Conservation (phyloP, 2,888 invertebrate genomes). For the Stenotaenia linearis region DNA sequence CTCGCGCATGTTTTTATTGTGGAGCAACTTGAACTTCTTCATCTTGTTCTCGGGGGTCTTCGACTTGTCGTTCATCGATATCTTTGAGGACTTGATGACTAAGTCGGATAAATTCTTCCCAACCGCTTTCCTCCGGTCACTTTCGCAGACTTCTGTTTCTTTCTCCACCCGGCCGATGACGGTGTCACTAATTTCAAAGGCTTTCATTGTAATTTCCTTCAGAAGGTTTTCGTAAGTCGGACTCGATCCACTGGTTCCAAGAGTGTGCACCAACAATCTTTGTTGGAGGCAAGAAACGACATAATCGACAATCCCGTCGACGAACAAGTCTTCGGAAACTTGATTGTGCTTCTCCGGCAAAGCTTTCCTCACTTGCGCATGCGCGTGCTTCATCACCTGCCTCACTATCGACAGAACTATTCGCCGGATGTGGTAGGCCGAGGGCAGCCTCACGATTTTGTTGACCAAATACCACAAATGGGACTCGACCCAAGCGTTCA, state of each 20-base stretch:
- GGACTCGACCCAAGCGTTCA: background rate
- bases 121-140: background rate
- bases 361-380: background rate
- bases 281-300: background rate
- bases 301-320: background rate
- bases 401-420: background rate
- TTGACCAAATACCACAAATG: background rate
- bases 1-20: background rate
- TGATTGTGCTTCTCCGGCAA: background rate
- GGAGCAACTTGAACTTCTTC: background rate
- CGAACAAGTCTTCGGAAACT: background rate
- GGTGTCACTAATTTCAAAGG: background rate
- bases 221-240: background rate
- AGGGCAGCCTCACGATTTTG: background rate
- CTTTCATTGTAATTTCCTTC: background rate
- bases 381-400: background rate
- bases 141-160: background rate
- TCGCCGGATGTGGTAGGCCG: background rate
- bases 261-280: background rate
- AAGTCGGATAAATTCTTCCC: background rate
- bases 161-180: background rate
- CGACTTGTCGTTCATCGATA: background rate
- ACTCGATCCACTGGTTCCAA: background rate
- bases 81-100: background rate
- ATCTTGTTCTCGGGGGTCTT: background rate